Percentiles rank a stretch among this genome's conserved stretches.
These are phyloP conservation scores for Drosophila nasuta DNA, from an alignment of 1,140 invertebrate genomes.

Conservation along the genomic window DNA sequence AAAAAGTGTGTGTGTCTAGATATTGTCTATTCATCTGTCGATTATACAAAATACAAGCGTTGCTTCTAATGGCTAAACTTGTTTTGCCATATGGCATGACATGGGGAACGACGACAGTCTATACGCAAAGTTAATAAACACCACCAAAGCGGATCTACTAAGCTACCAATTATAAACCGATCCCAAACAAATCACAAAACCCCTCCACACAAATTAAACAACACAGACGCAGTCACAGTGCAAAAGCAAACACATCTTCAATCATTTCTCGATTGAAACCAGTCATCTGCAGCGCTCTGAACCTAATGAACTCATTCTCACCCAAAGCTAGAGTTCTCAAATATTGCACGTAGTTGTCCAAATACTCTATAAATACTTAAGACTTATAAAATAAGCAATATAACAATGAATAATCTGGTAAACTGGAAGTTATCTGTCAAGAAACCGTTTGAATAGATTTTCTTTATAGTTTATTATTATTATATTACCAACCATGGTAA, in stretches of 20 bases:
- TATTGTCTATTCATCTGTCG: constrained; percentile 27
- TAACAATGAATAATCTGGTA: too few relatives aligned
- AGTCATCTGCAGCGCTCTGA: background rate
- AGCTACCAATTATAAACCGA: constrained; percentile 18
- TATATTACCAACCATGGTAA: too few relatives aligned
- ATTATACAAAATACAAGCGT: constrained; percentile 25
- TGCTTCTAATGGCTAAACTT: constrained; percentile 62
- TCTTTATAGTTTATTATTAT: too few relatives aligned
- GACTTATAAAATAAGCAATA: too few relatives aligned
- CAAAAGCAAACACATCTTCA: constrained; percentile 6
- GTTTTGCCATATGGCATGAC: constrained; percentile 56
- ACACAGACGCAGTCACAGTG: background rate
- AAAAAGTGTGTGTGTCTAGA: background rate
- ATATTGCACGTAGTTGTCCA: too few relatives aligned
- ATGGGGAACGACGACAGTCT: constrained; percentile 49
- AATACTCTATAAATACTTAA: too few relatives aligned
- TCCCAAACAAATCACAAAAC: constrained; percentile 4
- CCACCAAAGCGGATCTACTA: constrained; percentile 12
- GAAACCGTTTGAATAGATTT: too few relatives aligned
- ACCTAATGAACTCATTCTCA: background rate
- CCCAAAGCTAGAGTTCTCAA: too few relatives aligned
- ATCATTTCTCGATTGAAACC: constrained; percentile 7
- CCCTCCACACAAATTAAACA: too few relatives aligned
- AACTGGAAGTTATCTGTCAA: too few relatives aligned
- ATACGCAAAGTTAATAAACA: constrained; percentile 16